These are phyloP conservation scores for Lacanobia oleracea DNA, from an alignment of 2,888 invertebrate species.

Conservation along the genomic window DNA sequence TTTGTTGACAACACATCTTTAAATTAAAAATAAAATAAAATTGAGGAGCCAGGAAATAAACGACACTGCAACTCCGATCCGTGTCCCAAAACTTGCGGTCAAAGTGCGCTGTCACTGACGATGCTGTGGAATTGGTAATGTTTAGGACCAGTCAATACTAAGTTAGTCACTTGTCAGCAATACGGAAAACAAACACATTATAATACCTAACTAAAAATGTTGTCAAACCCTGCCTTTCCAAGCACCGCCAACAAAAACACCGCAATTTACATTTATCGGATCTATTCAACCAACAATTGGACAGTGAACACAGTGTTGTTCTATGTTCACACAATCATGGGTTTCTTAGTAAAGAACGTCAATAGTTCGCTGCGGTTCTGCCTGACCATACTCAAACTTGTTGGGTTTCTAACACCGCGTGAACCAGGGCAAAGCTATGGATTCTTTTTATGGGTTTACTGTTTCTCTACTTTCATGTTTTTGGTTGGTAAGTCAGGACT, in stretches of 20 bases:
- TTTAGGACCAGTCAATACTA: too few relatives aligned
- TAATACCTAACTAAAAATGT: conserved; percentile 31
- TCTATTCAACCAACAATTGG: conserved; percentile 20
- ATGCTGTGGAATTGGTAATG: too few relatives aligned
- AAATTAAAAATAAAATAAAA: too few relatives aligned
- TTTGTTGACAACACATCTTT: too few relatives aligned
- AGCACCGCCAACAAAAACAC: conserved; percentile 21
- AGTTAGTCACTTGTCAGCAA: too few relatives aligned
- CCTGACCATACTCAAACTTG: conserved; percentile 61
- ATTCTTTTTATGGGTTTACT: conserved; percentile 54
- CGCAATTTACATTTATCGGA: conserved; percentile 1
- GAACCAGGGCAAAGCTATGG: conserved; percentile 3
- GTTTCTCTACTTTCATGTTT: conserved; percentile 62
- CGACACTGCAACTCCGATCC: too few relatives aligned
- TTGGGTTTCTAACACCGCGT: conserved; percentile 63
- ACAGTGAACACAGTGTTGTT: background rate
- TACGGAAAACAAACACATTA: background rate
- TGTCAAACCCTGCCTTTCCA: conserved; percentile 36
- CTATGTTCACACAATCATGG: conserved; percentile 49
- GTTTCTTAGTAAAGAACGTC: conserved; percentile 57
- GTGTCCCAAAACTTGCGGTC: too few relatives aligned
- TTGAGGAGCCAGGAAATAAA: too few relatives aligned
- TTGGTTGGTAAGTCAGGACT: conserved; percentile 60
- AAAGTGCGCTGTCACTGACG: too few relatives aligned
- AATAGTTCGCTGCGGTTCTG: conserved; percentile 61